Evolutionary conservation across 2,113 vertebrate species (phyloP).

Genomic region (Petrocephalus zakoni): DNA sequence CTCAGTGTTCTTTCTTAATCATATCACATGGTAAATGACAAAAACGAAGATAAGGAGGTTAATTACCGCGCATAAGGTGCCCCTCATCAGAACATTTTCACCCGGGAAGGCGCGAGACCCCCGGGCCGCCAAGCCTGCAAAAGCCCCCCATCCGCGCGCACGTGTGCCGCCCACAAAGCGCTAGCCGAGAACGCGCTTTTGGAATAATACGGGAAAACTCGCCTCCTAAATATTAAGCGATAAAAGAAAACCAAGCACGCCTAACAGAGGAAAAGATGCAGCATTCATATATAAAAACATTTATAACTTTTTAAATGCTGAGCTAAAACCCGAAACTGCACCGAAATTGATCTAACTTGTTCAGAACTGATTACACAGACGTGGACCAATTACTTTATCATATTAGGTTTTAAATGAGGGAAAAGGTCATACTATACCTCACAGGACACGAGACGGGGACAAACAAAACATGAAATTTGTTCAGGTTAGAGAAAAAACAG

Average conservation of each 20-base stretch:
- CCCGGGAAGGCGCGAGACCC: constrained; percentile 14
- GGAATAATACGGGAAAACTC: neutral
- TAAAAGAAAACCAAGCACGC: neutral
- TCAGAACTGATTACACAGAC: neutral
- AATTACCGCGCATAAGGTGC: constrained; percentile 63
- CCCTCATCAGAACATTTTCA: constrained; percentile 37
- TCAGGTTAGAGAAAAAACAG: neutral
- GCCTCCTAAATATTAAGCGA: neutral
- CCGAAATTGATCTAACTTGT: neutral
- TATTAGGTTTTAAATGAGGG: neutral
- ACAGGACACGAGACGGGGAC: neutral
- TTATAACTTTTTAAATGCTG: neutral
- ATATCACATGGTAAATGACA: neutral
- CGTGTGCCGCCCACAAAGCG: neutral
- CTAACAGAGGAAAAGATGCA: neutral
- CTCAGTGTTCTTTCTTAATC: neutral
- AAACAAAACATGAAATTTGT: neutral
- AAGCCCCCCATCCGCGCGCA: constrained; percentile 39
- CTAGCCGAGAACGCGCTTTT: neutral
- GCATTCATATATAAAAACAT: neutral
- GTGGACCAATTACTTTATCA: neutral
- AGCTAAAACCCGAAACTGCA: neutral
- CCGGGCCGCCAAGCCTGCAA: constrained; percentile 56
- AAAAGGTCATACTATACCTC: neutral
- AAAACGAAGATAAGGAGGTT: constrained; percentile 38